Percentiles rank a stretch among this genome's conserved stretches.
These are phyloP conservation scores for Triplophysa yarkandensis DNA, from an alignment of 2,797 vertebrate species.

Conservation along the genomic window DNA sequence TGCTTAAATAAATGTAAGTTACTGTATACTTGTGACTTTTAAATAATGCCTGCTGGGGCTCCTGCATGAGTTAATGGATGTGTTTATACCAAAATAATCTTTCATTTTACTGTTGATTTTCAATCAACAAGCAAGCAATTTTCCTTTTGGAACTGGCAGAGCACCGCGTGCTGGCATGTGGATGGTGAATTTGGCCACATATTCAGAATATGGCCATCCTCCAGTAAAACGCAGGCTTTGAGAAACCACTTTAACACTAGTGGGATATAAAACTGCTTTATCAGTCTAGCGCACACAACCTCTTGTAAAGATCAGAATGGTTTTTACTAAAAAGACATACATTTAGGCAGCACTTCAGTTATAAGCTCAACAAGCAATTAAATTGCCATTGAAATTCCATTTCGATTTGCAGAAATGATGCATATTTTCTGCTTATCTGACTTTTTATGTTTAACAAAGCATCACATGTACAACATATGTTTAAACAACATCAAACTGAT, in stretches of 20 bases:
- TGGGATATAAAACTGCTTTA: conserved; percentile 1
- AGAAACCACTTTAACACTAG: conserved; percentile 9
- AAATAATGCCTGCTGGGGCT: neutral
- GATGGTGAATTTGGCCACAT: conserved; percentile 13
- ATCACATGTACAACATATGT: neutral
- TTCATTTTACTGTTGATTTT: conserved; percentile 29
- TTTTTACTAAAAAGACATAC: neutral
- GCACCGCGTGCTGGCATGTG: conserved; percentile 1
- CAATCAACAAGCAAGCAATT: conserved; percentile 18
- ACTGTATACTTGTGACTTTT: neutral
- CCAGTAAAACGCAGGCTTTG: conserved; percentile 9
- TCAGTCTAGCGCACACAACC: neutral
- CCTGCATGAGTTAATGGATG: conserved; percentile 4
- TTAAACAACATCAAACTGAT: neutral
- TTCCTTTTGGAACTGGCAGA: conserved; percentile 11
- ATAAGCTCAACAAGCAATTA: neutral
- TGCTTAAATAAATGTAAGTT: too few relatives aligned
- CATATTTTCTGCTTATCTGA: neutral
- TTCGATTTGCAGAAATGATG: neutral
- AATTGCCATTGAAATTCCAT: neutral
- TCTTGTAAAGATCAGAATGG: neutral
- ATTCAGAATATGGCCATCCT: neutral
- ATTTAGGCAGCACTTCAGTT: neutral
- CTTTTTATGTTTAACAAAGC: neutral
- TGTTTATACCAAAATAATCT: conserved; percentile 14